Evolutionary conservation across 2,797 vertebrate species (phyloP).

Genomic region (Notoglanidium macrostoma): DNA sequence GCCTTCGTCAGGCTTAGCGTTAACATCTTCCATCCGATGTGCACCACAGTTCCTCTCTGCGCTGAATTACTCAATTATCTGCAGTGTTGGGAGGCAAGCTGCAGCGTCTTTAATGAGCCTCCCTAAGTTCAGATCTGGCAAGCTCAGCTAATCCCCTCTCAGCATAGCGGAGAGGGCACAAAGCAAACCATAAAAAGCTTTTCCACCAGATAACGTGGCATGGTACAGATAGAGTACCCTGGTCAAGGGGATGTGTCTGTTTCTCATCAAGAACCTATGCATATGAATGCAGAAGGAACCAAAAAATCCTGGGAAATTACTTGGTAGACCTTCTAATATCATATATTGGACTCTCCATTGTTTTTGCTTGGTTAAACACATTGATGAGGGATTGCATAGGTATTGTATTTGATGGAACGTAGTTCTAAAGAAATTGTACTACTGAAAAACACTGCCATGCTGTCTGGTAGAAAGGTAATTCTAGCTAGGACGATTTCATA

Average conservation of each 20-base stretch:
- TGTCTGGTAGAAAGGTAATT: background rate
- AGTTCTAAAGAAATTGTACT: background rate
- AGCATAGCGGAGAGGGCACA: constrained; percentile 25
- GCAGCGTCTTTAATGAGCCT: constrained; percentile 41
- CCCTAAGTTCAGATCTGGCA: constrained; percentile 25
- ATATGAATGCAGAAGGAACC: background rate
- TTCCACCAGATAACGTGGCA: constrained; percentile 17
- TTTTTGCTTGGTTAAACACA: background rate
- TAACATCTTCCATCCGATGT: constrained; percentile 16
- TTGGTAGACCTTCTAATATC: background rate
- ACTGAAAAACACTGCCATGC: background rate
- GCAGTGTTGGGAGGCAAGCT: constrained; percentile 13
- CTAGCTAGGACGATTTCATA: background rate
- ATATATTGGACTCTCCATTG: background rate
- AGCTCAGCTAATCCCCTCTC: constrained; percentile 36
- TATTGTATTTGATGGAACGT: background rate
- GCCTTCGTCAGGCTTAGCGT: background rate
- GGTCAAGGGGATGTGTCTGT: background rate
- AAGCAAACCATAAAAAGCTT: constrained; percentile 7
- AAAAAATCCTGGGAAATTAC: background rate
- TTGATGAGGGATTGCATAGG: background rate
- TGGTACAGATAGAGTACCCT: background rate
- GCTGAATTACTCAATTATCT: constrained; percentile 38
- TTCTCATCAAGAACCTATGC: background rate
- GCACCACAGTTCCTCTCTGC: background rate